Base-by-base conservation (phyloP, 2,113 vertebrate genomes). In the Tamias sibiricus region DNA sequence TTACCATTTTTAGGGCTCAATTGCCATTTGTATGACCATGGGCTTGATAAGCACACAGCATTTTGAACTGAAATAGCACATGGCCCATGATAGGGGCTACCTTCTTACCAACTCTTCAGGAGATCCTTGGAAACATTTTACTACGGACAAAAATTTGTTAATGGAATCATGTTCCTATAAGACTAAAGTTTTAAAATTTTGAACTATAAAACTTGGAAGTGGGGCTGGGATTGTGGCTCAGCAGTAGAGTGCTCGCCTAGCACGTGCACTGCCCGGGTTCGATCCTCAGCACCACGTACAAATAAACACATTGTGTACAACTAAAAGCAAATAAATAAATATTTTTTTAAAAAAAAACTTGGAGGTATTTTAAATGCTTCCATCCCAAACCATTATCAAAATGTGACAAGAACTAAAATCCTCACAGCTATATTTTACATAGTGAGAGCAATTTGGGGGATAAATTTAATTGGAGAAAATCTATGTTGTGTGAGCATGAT, bases 391-490 rank as follows among this genome's bases (percentile, higher is more conserved):
- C 4, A 4, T 77, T n/a, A 64, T 3, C 59, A n/a, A 90, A 44
- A 76, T 75, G 30, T 17, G 81, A 77, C 37, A 87, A 59, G 80
- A 87, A 47, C 44, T 85, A 44, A 89, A 95, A 68, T 72, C 44
- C 87, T 97, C 57, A 12, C 30, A 71, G 76, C 24, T 87, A 0
- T 80, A 37, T 47, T 75, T 62, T 40, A 74, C 37, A 64, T 59
- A 8, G 42, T 40, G 42, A 84, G 42, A 91, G 22, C 74, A 47
- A 90, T 85, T 87, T 95, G 64, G 68, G 74, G 54, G 54, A 86
- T 81, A 68, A 44, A 49, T 71, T 71, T 94, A 85, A 64, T 84
- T 83, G 54, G 75, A 81, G 71, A 87, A 88, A 88, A 47, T 75
- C 30, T 82, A 1, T 57, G 54, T 66, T 83, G 54, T 8, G 13